A percentile compares a stretch with the other conserved stretches of the same genome.
phyloP scores from a whole-genome alignment of 2,888 invertebrate species.

The Arctia plantaginis region DNA sequence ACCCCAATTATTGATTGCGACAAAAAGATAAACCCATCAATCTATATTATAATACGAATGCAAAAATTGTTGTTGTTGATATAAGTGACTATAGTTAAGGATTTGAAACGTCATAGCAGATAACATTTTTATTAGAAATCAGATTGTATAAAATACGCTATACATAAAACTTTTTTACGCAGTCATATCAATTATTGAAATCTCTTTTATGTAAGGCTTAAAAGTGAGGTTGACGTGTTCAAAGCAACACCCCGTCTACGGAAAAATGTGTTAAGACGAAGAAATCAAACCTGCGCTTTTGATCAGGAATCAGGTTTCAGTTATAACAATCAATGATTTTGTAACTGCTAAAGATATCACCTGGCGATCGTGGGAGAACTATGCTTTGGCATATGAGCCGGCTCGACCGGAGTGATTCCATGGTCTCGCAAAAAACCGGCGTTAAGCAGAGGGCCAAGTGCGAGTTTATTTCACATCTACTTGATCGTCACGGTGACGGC shows the following conservation, averaged over 20 bases:
- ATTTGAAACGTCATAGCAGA: background rate
- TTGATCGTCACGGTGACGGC: too few relatives aligned
- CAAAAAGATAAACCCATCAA: background rate
- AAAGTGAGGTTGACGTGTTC: background rate
- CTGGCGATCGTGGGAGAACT: too few relatives aligned
- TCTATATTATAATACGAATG: background rate
- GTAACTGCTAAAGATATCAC: too few relatives aligned
- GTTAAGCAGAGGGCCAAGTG: too few relatives aligned
- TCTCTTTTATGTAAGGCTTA: background rate
- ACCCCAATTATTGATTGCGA: background rate
- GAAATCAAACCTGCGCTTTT: too few relatives aligned
- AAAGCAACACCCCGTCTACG: too few relatives aligned
- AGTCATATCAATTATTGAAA: background rate
- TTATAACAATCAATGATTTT: too few relatives aligned
- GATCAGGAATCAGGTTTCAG: too few relatives aligned
- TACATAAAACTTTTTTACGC: background rate
- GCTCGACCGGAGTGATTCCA: too few relatives aligned
- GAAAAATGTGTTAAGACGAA: background rate
- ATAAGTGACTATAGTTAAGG: background rate
- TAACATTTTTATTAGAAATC: background rate
- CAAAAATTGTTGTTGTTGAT: background rate
- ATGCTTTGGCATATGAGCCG: too few relatives aligned
- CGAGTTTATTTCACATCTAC: too few relatives aligned
- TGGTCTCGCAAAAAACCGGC: too few relatives aligned
- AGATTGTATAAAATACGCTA: background rate